Base-by-base conservation (phyloP, 53 echinoderm and acorn worm species). In the Apostichopus leukothele region DNA sequence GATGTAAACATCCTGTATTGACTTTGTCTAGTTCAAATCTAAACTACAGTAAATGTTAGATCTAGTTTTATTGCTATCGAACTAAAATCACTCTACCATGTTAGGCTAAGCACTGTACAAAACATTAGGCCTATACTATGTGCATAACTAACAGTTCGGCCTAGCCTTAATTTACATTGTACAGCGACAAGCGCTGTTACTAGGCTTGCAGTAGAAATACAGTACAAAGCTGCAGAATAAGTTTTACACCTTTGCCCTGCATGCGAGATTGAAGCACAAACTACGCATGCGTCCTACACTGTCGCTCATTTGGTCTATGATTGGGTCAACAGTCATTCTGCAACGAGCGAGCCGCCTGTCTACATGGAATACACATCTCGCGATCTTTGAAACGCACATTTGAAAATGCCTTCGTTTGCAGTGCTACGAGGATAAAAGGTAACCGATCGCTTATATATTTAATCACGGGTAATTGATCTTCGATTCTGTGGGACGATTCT, bases 301-400 rank as follows among this genome's bases (percentile, higher is more conserved):
- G 83, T 91, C 93, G 90, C 94, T 96, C 96, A 96, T 96, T 93
- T 93, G 96, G 85, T 85, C 92, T 91, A 91, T 86, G 94, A 91
- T 86, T 89, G 91, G 94, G 96, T 93, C 96, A 96, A 96, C 96
- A 96, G 84, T 96, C 96, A 96, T 94, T 96, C 90, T 94, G 96
- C 92, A 87, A 91, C 89, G 91, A 92, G 92, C 94, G 92, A 96
- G 91, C 96, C 92, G 84, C 93, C 91, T 87, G 96, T 86, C 68
- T 90, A 96, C 94, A 92, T 91, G 92, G 90, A 86, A 86, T 83
- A 89, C 87, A 88, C 91, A 61, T 61, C 76, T 93, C 88, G 66
- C 80, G 73, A 91, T 74, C 84, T 91, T 75, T 74, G 86, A 91
- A 87, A 91, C 83, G 54, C 52, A 67, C 27, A 75, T 88, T 83